Base-by-base conservation (phyloP, 2,888 invertebrate genomes). In the Andrena dorsata region DNA sequence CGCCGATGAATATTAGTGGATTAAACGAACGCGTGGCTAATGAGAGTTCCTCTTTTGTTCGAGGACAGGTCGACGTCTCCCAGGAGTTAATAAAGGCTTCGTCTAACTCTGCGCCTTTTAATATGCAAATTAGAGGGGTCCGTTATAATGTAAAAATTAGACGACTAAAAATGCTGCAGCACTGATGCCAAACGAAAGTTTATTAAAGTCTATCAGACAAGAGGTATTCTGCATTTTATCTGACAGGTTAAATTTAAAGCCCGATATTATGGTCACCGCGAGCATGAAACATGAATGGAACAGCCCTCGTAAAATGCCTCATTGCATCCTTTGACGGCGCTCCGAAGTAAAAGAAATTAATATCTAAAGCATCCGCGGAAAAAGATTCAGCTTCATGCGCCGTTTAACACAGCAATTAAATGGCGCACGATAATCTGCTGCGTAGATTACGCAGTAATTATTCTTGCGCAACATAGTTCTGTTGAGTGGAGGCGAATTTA, bases 391-490 rank as follows among this genome's bases (percentile, higher is more conserved):
- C 41, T 32, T 80, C 80, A 70, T 68, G 82, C 68, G 66, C 72
- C 80, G 82, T 76, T 82, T 69, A 68, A 23, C 64, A 47, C 8
- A 32, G 71, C 80, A 82, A 82, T 82, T 82, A 82, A 73, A 73
- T 26, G 51, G 26, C 32, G 60, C 60, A 16, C 63, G 53, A 82
- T 80, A 82, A 73, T 72, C 56, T 28, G 47, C 30, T 30, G 30
- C 32, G 72, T 23, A 41, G 35, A 81, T 79, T 79, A 81, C 58
- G 35, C 65, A 41, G 65, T 69, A 58, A 73, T 75, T 71, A 66
- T 75, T 82, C 61, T 71, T 70, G 70, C 53, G 20, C 20, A 28
- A 28, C 30, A 72, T 56, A 60, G 26, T 41, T 56, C 56, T 8
- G 64, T 20, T 41, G 65, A 16, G 8, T 7, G 23, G 66, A 8